phyloP scores from a whole-genome alignment of 2,113 vertebrate genomes.

The Oreocharis arfaki region DNA sequence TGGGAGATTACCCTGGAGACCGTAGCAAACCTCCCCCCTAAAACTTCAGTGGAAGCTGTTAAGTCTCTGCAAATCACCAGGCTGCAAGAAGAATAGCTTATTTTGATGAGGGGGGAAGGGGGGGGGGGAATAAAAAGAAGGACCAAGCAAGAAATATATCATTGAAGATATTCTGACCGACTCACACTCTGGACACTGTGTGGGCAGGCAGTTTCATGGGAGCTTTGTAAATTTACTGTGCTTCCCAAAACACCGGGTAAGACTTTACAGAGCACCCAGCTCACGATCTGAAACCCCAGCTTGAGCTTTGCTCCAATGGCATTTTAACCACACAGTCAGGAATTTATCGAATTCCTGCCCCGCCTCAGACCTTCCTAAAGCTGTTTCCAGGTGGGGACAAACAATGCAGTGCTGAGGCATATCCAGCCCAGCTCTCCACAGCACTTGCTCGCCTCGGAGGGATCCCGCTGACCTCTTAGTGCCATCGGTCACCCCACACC shows the following conservation, averaged over 20 bases:
- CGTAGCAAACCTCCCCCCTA: background rate
- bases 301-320: background rate
- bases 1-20: background rate
- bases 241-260: background rate
- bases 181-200: background rate
- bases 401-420: background rate
- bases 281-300: background rate
- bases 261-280: background rate
- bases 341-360: background rate
- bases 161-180: background rate
- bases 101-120: background rate
- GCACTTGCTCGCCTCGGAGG: fast-evolving
- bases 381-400: background rate
- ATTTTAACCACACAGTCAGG: background rate
- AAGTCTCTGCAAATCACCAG: background rate
- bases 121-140: background rate
- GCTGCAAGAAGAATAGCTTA: background rate
- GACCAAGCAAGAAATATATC: background rate
- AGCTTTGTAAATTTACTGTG: background rate
- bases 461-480: background rate
- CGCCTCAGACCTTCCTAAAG: background rate
- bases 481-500: fast-evolving
- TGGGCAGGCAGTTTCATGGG: background rate
- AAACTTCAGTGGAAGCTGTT: background rate
- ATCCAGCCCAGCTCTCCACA: background rate